These are phyloP conservation scores for Gracilinanus agilis DNA, from an alignment of 2,113 vertebrate species.

Conservation along the genomic window DNA sequence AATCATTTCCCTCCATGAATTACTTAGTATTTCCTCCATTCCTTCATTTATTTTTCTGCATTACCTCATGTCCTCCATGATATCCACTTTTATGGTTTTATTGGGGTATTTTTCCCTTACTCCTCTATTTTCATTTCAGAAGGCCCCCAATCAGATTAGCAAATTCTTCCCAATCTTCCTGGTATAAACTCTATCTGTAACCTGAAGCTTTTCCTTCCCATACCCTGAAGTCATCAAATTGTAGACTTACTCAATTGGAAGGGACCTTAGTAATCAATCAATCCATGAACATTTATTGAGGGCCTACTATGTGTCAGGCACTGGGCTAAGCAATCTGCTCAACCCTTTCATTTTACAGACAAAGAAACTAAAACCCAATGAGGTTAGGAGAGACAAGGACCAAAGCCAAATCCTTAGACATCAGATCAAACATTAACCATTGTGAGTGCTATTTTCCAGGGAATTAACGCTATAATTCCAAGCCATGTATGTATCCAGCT, in stretches of 20 bases:
- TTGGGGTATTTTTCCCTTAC: neutral
- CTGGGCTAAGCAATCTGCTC: neutral
- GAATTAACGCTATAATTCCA: neutral
- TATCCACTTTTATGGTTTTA: neutral
- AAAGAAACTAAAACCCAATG: neutral
- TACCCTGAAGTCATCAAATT: neutral
- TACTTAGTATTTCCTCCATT: neutral
- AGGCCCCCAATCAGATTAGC: neutral
- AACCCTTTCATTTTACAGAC: neutral
- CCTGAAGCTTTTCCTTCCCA: neutral
- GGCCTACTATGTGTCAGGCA: neutral
- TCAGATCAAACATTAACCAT: neutral
- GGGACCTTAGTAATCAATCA: neutral
- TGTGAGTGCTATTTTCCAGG: neutral
- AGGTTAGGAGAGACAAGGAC: neutral
- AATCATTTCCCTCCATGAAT: neutral
- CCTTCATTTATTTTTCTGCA: neutral
- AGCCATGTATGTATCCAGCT: neutral
- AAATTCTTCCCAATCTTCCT: neutral
- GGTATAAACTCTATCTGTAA: neutral
- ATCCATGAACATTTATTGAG: neutral
- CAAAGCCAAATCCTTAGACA: neutral
- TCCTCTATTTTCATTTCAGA: neutral
- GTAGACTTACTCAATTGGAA: neutral
- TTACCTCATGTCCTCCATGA: neutral